These are phyloP conservation scores for Rhysida immarginata DNA, from an alignment of 1,140 invertebrate genomes.

Conservation along the genomic window DNA sequence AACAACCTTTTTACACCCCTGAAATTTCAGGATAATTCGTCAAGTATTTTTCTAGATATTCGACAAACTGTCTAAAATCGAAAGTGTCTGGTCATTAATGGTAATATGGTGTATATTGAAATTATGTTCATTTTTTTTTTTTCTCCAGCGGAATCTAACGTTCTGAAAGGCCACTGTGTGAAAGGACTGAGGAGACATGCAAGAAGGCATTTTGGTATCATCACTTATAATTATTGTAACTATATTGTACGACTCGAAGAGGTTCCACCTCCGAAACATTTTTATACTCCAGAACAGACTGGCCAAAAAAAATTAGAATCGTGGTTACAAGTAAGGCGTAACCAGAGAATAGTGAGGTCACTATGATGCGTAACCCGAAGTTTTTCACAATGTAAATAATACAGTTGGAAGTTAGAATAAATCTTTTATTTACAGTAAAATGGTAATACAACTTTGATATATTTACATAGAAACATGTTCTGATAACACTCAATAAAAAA, in stretches of 20 bases:
- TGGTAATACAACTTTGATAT: not conserved
- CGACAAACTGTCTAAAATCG: no score
- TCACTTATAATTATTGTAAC: conserved; percentile 66
- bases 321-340: not conserved
- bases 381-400: not conserved
- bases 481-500: no score
- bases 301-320: not conserved
- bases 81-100: no score
- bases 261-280: conserved; percentile 72
- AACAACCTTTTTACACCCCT: no score
- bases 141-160: conserved; percentile 69
- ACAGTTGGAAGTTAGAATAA: not conserved
- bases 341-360: not conserved
- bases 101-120: no score
- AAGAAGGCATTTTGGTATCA: conserved; percentile 43
- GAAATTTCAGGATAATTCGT: no score
- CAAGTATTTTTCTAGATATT: no score
- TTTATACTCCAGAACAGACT: conserved; percentile 31
- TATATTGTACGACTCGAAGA: conserved; percentile 85
- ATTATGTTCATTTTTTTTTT: conserved; percentile 12
- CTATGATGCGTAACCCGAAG: not conserved
- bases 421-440: not conserved
- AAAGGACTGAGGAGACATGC: conserved; percentile 75
- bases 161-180: conserved; percentile 50
- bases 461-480: not conserved